Base-by-base conservation (phyloP, 1,140 invertebrate genomes). In the Piezodorus guildinii region DNA sequence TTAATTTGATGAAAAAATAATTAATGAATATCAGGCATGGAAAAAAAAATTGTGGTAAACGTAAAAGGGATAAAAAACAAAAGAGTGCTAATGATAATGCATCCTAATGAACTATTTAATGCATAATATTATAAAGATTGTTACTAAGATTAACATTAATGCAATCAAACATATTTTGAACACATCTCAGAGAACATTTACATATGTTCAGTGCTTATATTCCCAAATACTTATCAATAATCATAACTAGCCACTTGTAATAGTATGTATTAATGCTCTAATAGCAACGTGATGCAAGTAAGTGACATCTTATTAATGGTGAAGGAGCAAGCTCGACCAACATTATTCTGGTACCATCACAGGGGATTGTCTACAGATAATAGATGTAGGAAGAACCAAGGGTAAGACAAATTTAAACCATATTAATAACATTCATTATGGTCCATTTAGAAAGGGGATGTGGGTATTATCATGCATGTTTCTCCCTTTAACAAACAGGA, bases 71-170 rank as follows among this genome's bases (percentile, higher is more conserved):
- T 39, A 39, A 39, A 39, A 56, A 17, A 49, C 2, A 54, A 6
- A 25, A 23, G 17, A 56, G 52, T 25, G 23, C 52, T 25, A 56
- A 56, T 56, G 52, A 56, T 23, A n/a, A 56, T 56, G 52, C 52
- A 56, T 56, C 52, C 52, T 56, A 56, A 56, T 21, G 9, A 56
- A 19, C 52, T 56, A 56, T 56, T 23, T 27, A 56, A 56, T 56
- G 52, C 52, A 56, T 52, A 52, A 52, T 19, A 21, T 52, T 52
- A 52, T 23, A n/a, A 52, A 23, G 10, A 49, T 21, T 5, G 17
- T 25, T 19, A 56, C 52, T 56, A 56, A 19, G 3, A 23, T 56
- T 23, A 56, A 56, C 52, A 56, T 23, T 56, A 23, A 56, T 56
- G 52, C 52, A 56, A 23, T 25, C 52, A 56, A 23, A 56, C 23